These are phyloP conservation scores for Alosa alosa DNA, from an alignment of 2,113 vertebrate genomes.

Conservation along the genomic window DNA sequence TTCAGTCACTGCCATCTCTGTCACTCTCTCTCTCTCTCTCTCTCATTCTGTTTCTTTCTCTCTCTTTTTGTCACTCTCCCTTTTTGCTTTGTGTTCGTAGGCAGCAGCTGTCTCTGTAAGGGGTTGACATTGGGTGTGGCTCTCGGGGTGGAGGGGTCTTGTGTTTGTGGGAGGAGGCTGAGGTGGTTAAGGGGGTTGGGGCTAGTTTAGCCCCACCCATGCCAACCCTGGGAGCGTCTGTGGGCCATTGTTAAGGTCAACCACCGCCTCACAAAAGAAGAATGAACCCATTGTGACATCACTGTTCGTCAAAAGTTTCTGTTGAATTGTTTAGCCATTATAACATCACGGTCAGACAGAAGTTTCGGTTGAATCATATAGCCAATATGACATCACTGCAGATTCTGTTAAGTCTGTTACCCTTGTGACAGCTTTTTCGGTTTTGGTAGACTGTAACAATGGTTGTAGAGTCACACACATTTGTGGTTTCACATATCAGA, in stretches of 20 bases:
- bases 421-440: not conserved
- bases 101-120: not conserved
- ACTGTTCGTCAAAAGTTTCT: not conserved
- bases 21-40: slow-evolving; percentile 11
- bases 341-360: not conserved
- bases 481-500: not conserved
- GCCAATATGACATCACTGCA: slow-evolving; percentile 3
- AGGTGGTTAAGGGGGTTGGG: not conserved
- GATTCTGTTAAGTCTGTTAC: not conserved
- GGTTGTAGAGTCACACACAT: not conserved
- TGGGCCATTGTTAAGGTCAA: slow-evolving; percentile 9
- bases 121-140: not conserved
- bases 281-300: not conserved
- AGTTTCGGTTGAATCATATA: not conserved
- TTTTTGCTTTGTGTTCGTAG: not conserved
- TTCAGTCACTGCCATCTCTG: not conserved
- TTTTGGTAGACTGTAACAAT: not conserved
- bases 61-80: not conserved
- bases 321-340: not conserved
- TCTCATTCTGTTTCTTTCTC: not conserved
- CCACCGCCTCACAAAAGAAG: not conserved
- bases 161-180: not conserved
- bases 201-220: not conserved
- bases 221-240: not conserved
- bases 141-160: not conserved